Evolutionary conservation across 2,888 invertebrate genomes (phyloP), one percentile per base, ranked within the genome.

Genomic region (Sylvicola fuscatus): DNA sequence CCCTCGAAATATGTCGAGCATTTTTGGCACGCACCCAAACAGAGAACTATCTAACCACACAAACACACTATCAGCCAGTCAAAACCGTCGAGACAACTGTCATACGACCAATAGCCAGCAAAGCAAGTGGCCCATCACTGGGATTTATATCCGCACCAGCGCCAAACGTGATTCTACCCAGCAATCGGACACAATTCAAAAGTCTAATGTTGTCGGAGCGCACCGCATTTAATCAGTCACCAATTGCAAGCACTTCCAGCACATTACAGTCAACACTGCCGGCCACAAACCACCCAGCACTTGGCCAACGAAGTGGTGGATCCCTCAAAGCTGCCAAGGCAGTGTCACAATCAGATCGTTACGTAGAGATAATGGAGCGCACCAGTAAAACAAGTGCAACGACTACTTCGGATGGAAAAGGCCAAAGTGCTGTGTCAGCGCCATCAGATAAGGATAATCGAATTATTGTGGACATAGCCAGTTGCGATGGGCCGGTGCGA

Each of bases 401-500:
- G 29, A 29, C 17, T 17, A 30, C 4, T 11, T 12, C 27, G n/a
- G 12, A 30, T 12, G 36, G 30, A 16, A 30, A 34, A 36, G 31
- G 17, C 34, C 12, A 41, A 35, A 17, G 27, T 33, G 16, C 32
- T 35, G 31, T 8, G 21, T 21, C 21, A 8, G 21, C 8, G 4
- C 5, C 21, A 21, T 21, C 21, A 6, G 38, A 38, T 27, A 42
- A 40, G 13, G 46, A 48, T 42, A 53, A 56, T 21, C 70, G 68
- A 50, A 71, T 79, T 1, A 72, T 86, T 2, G 60, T 83, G 40
- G 87, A 89, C 55, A 70, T 87, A n/a, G 89, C 87, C 1, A 84
- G 80, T 41, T 89, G 89, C 56, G 89, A 89, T 55, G 89, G 89
- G 0, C 89, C 89, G 0, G 86, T 89, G 1, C 66, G 78, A 16